Evolutionary conservation across 2,888 invertebrate genomes (phyloP), one percentile per base, ranked within the genome.

Genomic region (Nebria salina): DNA sequence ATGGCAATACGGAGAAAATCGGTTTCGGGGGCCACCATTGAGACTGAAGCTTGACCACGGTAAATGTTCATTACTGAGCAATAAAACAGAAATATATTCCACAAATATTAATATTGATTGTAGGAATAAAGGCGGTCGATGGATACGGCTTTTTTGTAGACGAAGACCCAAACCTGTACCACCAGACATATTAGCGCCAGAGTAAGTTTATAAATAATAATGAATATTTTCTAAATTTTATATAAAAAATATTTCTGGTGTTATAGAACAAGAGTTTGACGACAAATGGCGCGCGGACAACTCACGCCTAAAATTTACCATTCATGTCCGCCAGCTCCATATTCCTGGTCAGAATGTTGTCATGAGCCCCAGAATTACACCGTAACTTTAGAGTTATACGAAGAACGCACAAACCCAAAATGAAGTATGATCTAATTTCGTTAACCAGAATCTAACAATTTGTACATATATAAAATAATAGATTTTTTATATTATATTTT

Each of bases 11-110:
- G 83, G 54, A 82, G 85, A 75, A 84, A 84, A 82, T 85, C 85
- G 7, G 83, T 83, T 5, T 83, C 85, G 42, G 80, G 80, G 43
- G 85, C 85, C 65, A 85, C 85, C 6, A 83, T 84, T 7, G 82
- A 84, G 76, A 84, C 85, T 4, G 82, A 83, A 70, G 82, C 83
- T 15, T 85, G 84, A 85, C 85, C 70, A 82, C 83, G 84, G 85
- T 85, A 80, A 77, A 72, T 72, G 26, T 5, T 41, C 13, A n/a
- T 73, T 26, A 34, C 20, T 26, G 11, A 13, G 7, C 15, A 15
- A 25, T 5, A 25, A 70, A 15, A 26, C 7, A 70, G 8, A 70
- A 13, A 11, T 25, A 25, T 2, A 26, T 70, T 70, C 13, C 1
- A 20, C 13, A 25, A 25, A 68, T 9, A 25, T n/a, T 68, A n/a